Evolutionary conservation across 2,888 invertebrate genomes (phyloP).

Genomic region (Harpalus rufipes): DNA sequence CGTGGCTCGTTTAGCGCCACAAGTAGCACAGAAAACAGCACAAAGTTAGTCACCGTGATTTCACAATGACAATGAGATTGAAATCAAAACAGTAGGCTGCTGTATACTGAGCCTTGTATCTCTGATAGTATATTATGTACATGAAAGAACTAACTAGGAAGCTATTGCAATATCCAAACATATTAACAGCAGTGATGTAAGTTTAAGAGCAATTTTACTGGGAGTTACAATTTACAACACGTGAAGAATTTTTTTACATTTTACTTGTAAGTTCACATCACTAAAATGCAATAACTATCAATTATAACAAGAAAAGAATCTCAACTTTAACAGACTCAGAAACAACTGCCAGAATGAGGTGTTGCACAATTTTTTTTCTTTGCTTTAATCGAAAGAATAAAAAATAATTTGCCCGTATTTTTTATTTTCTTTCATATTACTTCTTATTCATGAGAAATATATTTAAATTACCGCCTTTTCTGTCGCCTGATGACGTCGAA

Average conservation of each 20-base stretch:
- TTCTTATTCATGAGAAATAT: too few relatives aligned
- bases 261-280: constrained; percentile 25
- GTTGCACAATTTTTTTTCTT: too few relatives aligned
- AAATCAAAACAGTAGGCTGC: neutral
- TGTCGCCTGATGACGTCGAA: too few relatives aligned
- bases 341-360: constrained; percentile 32
- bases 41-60: constrained; percentile 54
- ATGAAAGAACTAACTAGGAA: constrained; percentile 22
- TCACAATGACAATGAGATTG: constrained; percentile 43
- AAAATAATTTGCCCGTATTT: too few relatives aligned
- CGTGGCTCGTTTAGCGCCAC: constrained; percentile 53
- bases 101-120: constrained; percentile 39
- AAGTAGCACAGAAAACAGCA: constrained; percentile 58
- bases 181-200: constrained; percentile 33
- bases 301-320: neutral
- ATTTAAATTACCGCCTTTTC: too few relatives aligned
- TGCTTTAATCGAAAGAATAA: too few relatives aligned
- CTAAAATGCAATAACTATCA: constrained; percentile 40
- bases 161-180: neutral
- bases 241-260: neutral
- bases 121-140: neutral
- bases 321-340: constrained; percentile 49
- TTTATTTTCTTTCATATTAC: too few relatives aligned
- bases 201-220: neutral
- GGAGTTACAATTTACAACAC: neutral